Conservation (phyloP, 2,113 vertebrate genomes). For the human region DNA sequence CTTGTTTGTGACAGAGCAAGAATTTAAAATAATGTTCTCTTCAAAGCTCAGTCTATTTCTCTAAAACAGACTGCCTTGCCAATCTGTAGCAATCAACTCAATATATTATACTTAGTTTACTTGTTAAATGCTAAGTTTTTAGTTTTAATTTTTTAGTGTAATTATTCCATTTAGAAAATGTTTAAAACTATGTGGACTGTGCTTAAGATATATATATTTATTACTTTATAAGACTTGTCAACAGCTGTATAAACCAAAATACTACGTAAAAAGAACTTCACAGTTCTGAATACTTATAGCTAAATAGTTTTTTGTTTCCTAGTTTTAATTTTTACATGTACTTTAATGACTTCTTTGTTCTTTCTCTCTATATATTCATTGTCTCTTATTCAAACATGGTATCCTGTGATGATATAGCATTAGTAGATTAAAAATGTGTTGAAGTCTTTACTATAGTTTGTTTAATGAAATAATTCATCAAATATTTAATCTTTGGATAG, state of each 20-base stretch:
- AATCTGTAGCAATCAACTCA: not conserved
- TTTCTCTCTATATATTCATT: not conserved
- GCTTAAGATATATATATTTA: not conserved
- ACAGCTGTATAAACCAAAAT: not conserved
- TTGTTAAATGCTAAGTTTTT: not conserved
- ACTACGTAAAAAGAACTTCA: not conserved
- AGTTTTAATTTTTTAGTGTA: not conserved
- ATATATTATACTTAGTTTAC: not conserved
- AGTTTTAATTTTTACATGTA: not conserved
- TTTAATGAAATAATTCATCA: not conserved
- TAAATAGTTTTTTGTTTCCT: not conserved
- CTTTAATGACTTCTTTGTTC: constrained; percentile 25
- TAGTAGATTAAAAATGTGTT: not conserved
- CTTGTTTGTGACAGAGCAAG: not conserved
- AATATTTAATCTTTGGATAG: constrained; percentile 33
- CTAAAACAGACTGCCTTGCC: not conserved
- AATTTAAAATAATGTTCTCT: not conserved
- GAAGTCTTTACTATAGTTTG: not conserved
- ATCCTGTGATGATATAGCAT: not conserved
- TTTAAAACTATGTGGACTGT: not conserved
- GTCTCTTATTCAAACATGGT: constrained; percentile 7
- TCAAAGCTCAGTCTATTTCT: not conserved
- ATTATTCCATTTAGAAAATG: not conserved
- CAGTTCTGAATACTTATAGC: not conserved
- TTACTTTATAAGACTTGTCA: not conserved